Evolutionary conservation across 2,113 vertebrate species (phyloP).

Genomic region (Neofelis nebulosa): DNA sequence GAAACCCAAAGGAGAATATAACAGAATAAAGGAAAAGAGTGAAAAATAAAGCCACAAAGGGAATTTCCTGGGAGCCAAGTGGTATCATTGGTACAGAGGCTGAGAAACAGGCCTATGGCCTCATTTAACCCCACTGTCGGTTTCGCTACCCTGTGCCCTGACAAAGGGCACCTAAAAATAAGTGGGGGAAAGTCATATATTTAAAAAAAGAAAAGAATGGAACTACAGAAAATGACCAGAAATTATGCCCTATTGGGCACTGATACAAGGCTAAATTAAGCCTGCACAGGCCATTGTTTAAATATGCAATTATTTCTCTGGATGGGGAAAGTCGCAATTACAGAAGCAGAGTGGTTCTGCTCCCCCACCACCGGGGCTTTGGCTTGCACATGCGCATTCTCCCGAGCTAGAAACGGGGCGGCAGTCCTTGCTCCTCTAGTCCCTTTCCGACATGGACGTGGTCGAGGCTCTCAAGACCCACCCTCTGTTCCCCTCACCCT

Average conservation of each 20-base stretch:
- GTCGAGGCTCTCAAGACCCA: neutral
- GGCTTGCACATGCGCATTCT: neutral
- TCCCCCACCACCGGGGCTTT: neutral
- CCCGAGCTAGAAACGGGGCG: neutral
- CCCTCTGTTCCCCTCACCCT: neutral
- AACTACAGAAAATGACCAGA: constrained; percentile 55
- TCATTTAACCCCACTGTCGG: neutral
- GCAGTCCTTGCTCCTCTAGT: neutral
- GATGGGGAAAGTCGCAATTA: neutral
- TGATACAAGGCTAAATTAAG: constrained; percentile 63
- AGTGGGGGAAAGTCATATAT: neutral
- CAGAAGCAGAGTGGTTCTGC: neutral
- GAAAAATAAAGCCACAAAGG: constrained; percentile 20
- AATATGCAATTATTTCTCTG: constrained; percentile 59
- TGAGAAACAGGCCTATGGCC: neutral
- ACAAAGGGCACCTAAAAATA: constrained; percentile 50
- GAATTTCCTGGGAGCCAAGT: neutral
- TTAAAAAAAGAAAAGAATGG: neutral
- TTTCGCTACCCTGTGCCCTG: neutral
- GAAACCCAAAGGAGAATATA: neutral
- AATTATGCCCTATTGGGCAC: constrained; percentile 38
- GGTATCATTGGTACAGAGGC: neutral
- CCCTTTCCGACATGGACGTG: neutral
- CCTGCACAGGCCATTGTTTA: constrained; percentile 55
- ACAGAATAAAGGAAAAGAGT: neutral